Percentiles rank a stretch among this genome's conserved stretches.
Conservation (phyloP, 2,113 vertebrate genomes). For the Arothron firmamentum region DNA sequence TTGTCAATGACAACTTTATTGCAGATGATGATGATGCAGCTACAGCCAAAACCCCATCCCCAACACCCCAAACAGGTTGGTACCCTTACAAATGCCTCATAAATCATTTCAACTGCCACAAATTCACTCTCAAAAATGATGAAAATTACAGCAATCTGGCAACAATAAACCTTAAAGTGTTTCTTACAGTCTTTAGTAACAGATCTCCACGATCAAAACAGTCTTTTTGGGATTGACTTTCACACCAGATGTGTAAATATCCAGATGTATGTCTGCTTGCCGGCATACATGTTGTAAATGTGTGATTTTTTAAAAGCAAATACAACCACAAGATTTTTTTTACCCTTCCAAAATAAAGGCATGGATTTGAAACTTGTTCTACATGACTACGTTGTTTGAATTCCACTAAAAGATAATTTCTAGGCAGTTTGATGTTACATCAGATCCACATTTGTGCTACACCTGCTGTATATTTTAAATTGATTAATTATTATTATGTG, state of each 20-base stretch:
- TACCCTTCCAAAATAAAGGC: constrained; percentile 43
- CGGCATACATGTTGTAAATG: constrained; percentile 47
- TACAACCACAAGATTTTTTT: constrained; percentile 52
- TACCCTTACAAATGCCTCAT: constrained; percentile 43
- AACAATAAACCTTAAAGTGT: neutral
- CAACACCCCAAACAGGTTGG: constrained; percentile 75
- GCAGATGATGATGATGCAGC: constrained; percentile 75
- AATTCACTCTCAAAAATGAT: constrained; percentile 9
- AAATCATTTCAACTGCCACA: constrained; percentile 1
- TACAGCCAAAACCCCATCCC: constrained; percentile 59
- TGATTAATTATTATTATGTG: neutral
- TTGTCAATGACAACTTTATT: constrained; percentile 75
- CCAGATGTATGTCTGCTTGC: constrained; percentile 35
- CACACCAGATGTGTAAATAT: constrained; percentile 7
- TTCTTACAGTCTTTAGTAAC: neutral
- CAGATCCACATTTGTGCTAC: neutral
- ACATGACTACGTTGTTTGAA: constrained; percentile 29
- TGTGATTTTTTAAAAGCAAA: constrained; percentile 41
- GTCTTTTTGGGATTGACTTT: neutral
- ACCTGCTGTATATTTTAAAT: neutral
- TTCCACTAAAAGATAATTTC: too few relatives aligned
- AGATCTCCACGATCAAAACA: constrained; percentile 3
- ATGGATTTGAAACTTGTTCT: constrained; percentile 29
- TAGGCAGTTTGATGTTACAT: neutral
- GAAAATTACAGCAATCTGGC: neutral